These are phyloP conservation scores for Cerastis leucographa DNA, from an alignment of 2,888 invertebrate species.

Conservation along the genomic window DNA sequence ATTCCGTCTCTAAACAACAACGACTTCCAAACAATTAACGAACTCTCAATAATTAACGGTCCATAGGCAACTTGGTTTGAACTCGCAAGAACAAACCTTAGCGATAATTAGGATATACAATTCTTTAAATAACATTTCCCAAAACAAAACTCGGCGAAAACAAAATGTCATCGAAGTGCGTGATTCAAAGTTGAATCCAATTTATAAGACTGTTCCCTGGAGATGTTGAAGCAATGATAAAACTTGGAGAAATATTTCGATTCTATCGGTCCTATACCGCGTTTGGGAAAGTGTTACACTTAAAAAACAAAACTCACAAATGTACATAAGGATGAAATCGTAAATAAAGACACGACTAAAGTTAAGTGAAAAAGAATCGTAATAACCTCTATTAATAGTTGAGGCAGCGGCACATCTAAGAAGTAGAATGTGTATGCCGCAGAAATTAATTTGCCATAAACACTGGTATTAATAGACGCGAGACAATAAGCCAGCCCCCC, in stretches of 20 bases:
- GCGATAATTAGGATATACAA: constrained; percentile 58
- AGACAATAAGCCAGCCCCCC: constrained; percentile 88
- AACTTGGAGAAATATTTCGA: constrained; percentile 83
- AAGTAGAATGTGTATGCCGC: constrained; percentile 70
- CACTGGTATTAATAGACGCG: constrained; percentile 87
- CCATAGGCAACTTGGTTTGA: constrained; percentile 66
- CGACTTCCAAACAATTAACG: constrained; percentile 81
- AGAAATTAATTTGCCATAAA: constrained; percentile 86
- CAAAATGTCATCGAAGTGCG: constrained; percentile 76
- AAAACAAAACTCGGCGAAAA: constrained; percentile 68
- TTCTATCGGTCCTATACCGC: constrained; percentile 69
- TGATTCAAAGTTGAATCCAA: constrained; percentile 88
- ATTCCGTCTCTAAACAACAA: constrained; percentile 76
- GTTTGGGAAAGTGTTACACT: constrained; percentile 43
- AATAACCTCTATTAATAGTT: constrained; percentile 24
- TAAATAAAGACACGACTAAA: constrained; percentile 8
- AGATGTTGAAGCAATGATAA: constrained; percentile 86
- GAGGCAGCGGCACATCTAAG: constrained; percentile 42
- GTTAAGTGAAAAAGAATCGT: constrained; percentile 10
- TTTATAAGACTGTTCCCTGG: constrained; percentile 87
- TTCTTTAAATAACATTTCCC: constrained; percentile 60
- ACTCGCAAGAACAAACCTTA: constrained; percentile 59
- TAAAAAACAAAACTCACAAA: constrained; percentile 21
- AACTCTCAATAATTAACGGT: constrained; percentile 79
- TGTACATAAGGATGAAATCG: constrained; percentile 4